Base-by-base conservation (phyloP, 2,888 invertebrate genomes). In the Cryptus viduatorius region DNA sequence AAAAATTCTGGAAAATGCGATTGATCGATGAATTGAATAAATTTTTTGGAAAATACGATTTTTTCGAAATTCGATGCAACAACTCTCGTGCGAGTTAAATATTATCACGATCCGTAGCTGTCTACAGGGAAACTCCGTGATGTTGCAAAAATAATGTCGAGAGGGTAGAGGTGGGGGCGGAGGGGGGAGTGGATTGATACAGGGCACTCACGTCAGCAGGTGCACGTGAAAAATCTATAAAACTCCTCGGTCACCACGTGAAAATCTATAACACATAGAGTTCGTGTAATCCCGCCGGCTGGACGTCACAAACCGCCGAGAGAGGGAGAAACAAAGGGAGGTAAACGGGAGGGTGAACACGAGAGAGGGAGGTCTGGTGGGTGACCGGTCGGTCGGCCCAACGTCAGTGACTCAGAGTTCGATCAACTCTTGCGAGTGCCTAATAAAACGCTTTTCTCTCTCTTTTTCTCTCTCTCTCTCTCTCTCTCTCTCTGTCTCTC, bases 201-300 rank as follows among this genome's bases (percentile, higher is more conserved):
- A 53, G 14, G 12, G 65, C 8, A 37, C 65, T 69, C 73, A 71
- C 73, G 84, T 81, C 81, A 78, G 78, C 81, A 84, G 81, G 84
- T 84, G 81, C 69, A 65, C 68, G 81, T 78, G 73, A 84, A 84
- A 83, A 81, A 84, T 84, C 84, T 84, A 84, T 84, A 84, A 78
- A 44, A 48, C 64, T 68, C 77, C 8, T 31, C 80, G 69, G 73
- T 79, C 75, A 69, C 69, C 61, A 73, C 37, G 81, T 69, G 69
- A 71, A 79, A 83, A 73, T 84, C 72, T 75, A 81, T 80, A 75
- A 48, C 67, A 65, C 56, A 44, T 61, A 64, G 61, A 61, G 76
- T 68, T 82, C 68, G 80, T 61, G 78, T 82, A 79, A 69, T 73
- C 53, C 37, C 69, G 65, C 50, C 72, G 78, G 71, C 29, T 72